phyloP scores from a whole-genome alignment of 1,140 invertebrate genomes.

The Temnothorax curvispinosus region DNA sequence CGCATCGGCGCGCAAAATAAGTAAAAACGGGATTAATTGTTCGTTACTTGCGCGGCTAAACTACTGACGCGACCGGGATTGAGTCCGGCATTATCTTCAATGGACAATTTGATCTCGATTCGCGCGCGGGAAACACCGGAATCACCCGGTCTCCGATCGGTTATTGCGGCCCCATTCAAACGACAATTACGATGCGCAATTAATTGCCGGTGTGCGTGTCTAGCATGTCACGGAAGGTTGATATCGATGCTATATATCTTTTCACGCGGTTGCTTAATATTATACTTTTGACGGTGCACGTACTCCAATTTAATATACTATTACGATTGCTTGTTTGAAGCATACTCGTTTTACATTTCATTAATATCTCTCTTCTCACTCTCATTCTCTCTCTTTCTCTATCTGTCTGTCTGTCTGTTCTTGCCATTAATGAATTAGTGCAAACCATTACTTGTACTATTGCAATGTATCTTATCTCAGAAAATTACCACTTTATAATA shows the following conservation, averaged over 20 bases:
- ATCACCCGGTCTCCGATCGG: neutral
- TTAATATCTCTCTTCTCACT: neutral
- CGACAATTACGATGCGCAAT: constrained; percentile 29
- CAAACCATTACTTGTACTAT: neutral
- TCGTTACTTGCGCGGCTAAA: constrained; percentile 57
- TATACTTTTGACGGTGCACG: too few relatives aligned
- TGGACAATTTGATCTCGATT: neutral
- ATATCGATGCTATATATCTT: constrained; percentile 16
- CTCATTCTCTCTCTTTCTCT: too few relatives aligned
- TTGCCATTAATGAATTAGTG: neutral
- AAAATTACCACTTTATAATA: neutral
- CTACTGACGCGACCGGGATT: neutral
- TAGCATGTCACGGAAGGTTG: neutral
- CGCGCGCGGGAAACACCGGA: neutral
- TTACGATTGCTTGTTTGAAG: neutral
- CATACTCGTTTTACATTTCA: neutral
- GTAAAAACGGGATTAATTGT: constrained; percentile 60
- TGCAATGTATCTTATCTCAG: neutral
- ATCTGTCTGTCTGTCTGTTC: neutral
- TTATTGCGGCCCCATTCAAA: constrained; percentile 1
- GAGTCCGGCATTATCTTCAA: neutral
- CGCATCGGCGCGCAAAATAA: constrained; percentile 25
- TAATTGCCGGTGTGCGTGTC: constrained; percentile 30
- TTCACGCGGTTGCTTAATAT: neutral
- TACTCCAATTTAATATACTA: neutral